Base-by-base conservation (phyloP, 2,888 invertebrate genomes). In the Orthonychiurus folsomi region DNA sequence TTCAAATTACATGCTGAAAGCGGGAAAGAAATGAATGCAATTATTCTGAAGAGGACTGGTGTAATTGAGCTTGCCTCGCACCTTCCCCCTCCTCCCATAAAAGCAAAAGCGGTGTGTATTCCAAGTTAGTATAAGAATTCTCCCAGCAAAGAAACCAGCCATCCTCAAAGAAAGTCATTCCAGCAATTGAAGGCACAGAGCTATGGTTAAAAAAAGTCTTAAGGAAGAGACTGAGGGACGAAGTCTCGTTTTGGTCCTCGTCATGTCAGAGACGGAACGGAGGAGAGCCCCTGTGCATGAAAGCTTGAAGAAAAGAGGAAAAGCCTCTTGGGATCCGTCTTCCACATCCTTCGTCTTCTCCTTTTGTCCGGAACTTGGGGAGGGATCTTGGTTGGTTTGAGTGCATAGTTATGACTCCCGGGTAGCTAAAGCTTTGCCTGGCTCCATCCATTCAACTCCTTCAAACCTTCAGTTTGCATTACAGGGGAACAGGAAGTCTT, bases 141-240 rank as follows among this genome's bases (percentile, higher is more conserved):
- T n/a, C n/a, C n/a, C n/a, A n/a, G n/a, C n/a, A n/a, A n/a, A n/a
- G n/a, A n/a, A n/a, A n/a, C n/a, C n/a, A n/a, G n/a, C n/a, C n/a
- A n/a, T n/a, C n/a, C n/a, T n/a, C n/a, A n/a, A n/a, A 37, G 37
- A 37, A 37, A 37, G 37, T 37, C 37, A 37, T 37, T 37, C 37
- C n/a, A n/a, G n/a, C n/a, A n/a, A n/a, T n/a, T n/a, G n/a, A n/a
- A 37, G 37, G 5, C 15, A 37, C 37, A 37, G 37, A 37, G 15
- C 37, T 9, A 37, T 37, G 9, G 9, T 37, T 37, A 37, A 37
- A 37, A 37, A 37, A 37, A 37, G 37, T 37, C 37, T 15, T 37
- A 37, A n/a, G n/a, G n/a, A n/a, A n/a, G n/a, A n/a, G 37, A 5
- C 37, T 37, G 15, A 37, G 37, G 37, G 15, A 37, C 15, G 37